Percentiles rank a stretch among this genome's conserved stretches.
These are phyloP conservation scores for Amphiura filiformis DNA, from an alignment of 35 echinoderm and acorn worm species.

Conservation along the genomic window DNA sequence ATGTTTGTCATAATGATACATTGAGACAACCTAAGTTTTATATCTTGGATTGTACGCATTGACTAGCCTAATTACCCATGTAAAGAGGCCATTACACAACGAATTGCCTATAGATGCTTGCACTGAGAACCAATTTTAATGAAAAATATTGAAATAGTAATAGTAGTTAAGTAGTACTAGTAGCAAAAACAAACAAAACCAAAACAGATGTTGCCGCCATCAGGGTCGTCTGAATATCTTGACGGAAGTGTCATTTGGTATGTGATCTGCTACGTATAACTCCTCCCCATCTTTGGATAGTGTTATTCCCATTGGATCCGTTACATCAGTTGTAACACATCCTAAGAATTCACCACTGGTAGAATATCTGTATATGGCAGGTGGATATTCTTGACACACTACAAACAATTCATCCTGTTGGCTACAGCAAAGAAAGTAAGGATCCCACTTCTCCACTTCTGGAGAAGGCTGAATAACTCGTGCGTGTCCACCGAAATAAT, in stretches of 20 bases:
- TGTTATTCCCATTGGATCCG: neutral
- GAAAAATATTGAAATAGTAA: neutral
- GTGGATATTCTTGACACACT: neutral
- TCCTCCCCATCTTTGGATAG: neutral
- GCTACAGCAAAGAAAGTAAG: neutral
- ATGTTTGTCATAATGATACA: too few relatives aligned
- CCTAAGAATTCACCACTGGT: slow-evolving; percentile 2
- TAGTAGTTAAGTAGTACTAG: neutral
- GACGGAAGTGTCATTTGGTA: neutral
- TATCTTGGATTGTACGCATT: neutral
- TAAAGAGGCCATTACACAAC: neutral
- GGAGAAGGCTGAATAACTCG: neutral
- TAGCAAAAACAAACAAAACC: neutral
- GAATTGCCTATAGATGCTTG: neutral
- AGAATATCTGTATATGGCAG: neutral
- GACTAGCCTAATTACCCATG: slow-evolving; percentile 1
- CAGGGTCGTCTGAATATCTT: neutral
- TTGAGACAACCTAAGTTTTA: too few relatives aligned
- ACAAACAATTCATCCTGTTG: slow-evolving; percentile 6
- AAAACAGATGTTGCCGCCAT: neutral
- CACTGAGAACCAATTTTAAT: slow-evolving; percentile 3
- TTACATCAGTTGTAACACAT: neutral
- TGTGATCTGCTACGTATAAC: neutral
- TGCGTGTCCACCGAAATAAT: neutral
- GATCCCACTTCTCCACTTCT: neutral